phyloP scores from a whole-genome alignment of 2,888 invertebrate species.

The Agrotis ipsilon region DNA sequence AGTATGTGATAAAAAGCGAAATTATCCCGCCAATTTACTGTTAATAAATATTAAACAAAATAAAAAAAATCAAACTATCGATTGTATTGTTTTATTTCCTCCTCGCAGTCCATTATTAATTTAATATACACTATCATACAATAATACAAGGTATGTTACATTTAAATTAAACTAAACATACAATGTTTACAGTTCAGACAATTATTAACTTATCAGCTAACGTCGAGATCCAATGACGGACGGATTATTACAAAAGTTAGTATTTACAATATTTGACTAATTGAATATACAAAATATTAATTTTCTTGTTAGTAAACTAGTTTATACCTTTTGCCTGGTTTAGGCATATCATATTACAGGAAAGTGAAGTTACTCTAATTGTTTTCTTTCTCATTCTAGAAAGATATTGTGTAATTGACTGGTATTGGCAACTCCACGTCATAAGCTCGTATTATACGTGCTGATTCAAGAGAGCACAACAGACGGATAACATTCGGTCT shows the following conservation, averaged over 20 bases:
- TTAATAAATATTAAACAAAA: conserved; percentile 57
- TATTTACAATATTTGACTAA: conserved; percentile 70
- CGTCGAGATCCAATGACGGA: conserved; percentile 69
- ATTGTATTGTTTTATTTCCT: conserved; percentile 71
- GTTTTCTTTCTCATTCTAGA: too few species aligned
- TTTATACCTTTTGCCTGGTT: background rate
- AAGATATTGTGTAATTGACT: too few species aligned
- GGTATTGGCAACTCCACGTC: too few species aligned
- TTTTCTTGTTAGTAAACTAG: conserved; percentile 56
- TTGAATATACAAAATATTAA: conserved; percentile 58
- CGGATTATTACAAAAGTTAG: conserved; percentile 66
- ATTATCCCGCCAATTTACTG: too few species aligned
- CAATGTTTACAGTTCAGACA: conserved; percentile 55
- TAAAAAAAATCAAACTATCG: conserved; percentile 87
- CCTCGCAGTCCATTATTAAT: conserved; percentile 61
- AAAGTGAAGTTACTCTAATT: too few species aligned
- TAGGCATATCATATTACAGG: too few species aligned
- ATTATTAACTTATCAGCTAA: conserved; percentile 42
- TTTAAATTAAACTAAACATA: conserved; percentile 65
- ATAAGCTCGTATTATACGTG: too few species aligned
- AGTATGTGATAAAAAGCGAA: too few species aligned
- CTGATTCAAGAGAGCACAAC: too few species aligned
- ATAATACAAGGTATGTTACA: conserved; percentile 74
- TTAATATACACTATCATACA: conserved; percentile 83
- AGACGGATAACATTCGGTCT: too few species aligned